These are phyloP conservation scores for Rhaphigaster nebulosa DNA, from an alignment of 2,888 invertebrate genomes.

Conservation along the genomic window DNA sequence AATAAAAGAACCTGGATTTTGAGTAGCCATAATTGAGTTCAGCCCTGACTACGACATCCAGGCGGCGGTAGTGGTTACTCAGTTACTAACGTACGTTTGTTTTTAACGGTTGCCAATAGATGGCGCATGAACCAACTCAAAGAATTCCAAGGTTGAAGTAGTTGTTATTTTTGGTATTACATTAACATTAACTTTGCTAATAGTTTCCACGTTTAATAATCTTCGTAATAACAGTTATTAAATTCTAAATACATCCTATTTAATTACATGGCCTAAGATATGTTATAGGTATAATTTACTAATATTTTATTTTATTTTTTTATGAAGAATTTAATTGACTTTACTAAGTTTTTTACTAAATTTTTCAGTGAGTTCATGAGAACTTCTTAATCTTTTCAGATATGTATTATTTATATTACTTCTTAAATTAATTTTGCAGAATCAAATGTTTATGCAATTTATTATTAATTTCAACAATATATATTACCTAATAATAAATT, in stretches of 20 bases:
- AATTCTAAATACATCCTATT: not conserved
- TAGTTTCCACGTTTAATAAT: not conserved
- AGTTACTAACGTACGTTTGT: slow-evolving; percentile 46
- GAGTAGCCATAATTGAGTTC: slow-evolving; percentile 47
- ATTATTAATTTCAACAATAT: too few species aligned
- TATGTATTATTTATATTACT: too few species aligned
- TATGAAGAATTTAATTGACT: not conserved
- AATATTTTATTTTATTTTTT: not conserved
- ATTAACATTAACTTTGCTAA: not conserved
- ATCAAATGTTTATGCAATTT: too few species aligned
- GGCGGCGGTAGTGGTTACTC: not conserved
- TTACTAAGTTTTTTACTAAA: too few species aligned
- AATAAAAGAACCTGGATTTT: slow-evolving; percentile 32
- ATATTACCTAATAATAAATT: too few species aligned
- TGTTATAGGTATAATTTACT: not conserved
- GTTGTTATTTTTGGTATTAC: not conserved
- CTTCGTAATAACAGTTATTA: not conserved
- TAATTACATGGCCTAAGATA: not conserved
- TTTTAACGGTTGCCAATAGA: not conserved
- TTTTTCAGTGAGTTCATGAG: too few species aligned
- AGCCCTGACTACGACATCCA: slow-evolving; percentile 44
- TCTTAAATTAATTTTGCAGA: too few species aligned
- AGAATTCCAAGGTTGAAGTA: not conserved
- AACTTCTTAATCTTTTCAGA: too few species aligned
- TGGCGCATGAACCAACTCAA: not conserved